phyloP scores from a whole-genome alignment of 2,113 vertebrate species.

The Hyaena hyaena region DNA sequence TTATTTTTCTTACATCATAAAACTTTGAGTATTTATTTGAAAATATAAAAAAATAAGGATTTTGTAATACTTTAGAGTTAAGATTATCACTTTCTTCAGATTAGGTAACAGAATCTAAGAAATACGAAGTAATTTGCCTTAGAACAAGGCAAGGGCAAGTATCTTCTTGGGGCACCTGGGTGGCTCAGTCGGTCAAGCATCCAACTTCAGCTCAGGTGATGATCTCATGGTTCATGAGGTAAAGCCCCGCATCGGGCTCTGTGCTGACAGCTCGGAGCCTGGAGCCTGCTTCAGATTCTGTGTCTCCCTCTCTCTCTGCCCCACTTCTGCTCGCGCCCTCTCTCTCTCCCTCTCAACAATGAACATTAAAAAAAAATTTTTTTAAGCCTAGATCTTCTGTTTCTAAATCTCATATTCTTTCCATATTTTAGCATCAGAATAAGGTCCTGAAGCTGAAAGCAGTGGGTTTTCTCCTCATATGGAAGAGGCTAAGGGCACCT shows the following conservation, averaged over 20 bases:
- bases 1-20: conserved; percentile 29
- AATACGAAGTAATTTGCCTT: background rate
- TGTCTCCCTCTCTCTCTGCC: too few species aligned
- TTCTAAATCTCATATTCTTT: background rate
- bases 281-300: too few species aligned
- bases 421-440: background rate
- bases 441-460: background rate
- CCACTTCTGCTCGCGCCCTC: too few species aligned
- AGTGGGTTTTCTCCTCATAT: background rate
- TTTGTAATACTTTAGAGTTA: background rate
- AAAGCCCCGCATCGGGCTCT: too few species aligned
- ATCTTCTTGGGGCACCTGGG: background rate
- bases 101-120: background rate
- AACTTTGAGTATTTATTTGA: conserved; percentile 38
- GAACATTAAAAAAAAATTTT: too few species aligned
- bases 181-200: too few species aligned
- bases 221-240: too few species aligned
- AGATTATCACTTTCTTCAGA: conserved; percentile 15
- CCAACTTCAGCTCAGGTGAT: too few species aligned
- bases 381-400: background rate
- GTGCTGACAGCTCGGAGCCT: too few species aligned
- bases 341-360: too few species aligned
- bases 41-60: conserved; percentile 20
- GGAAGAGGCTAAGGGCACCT: background rate
- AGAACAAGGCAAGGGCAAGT: background rate